Evolutionary conservation across 30 jellyfish, hydroid and myxozoan genomes (phyloP).

Genomic region (Sanderia malayensis): DNA sequence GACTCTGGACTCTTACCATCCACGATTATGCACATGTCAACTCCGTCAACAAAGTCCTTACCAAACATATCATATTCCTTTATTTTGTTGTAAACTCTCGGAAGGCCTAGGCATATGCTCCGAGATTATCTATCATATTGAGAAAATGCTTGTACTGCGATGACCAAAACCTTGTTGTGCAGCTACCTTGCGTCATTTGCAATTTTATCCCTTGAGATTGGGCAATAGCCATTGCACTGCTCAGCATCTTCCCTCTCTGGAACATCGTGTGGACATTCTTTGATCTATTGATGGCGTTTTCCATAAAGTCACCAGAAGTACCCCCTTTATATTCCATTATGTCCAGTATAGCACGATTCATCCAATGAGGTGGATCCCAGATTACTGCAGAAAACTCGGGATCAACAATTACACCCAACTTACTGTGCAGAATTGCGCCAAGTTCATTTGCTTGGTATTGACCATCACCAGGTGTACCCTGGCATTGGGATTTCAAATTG

Average conservation of each 20-base stretch:
- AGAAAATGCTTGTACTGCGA: constrained; percentile 13
- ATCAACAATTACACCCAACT: constrained; percentile 9
- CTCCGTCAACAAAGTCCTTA: constrained; percentile 5
- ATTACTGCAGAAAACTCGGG: constrained; percentile 14
- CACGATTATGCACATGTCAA: constrained; percentile 18
- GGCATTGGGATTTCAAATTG: constrained; percentile 7
- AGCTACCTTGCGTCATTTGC: constrained; percentile 24
- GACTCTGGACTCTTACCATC: constrained; percentile 19
- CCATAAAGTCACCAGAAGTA: constrained; percentile 1
- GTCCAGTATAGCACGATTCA: constrained; percentile 11
- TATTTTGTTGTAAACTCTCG: constrained; percentile 17
- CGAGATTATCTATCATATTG: constrained; percentile 14
- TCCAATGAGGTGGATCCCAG: constrained; percentile 38
- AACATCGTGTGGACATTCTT: constrained; percentile 37
- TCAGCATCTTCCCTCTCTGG: constrained; percentile 44
- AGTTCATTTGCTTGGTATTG: constrained; percentile 25
- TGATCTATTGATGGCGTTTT: background rate
- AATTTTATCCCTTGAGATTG: constrained; percentile 11
- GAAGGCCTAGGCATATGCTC: constrained; percentile 28
- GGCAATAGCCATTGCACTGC: constrained; percentile 29
- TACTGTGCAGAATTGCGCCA: background rate
- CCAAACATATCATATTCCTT: constrained; percentile 35
- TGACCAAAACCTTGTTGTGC: constrained; percentile 36
- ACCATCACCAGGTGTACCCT: constrained; percentile 29
- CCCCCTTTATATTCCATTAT: constrained; percentile 13